A percentile compares a stretch with the other conserved stretches of the same genome.
phyloP scores from a whole-genome alignment of 2,888 invertebrate genomes.

The Microplitis deprimator region DNA sequence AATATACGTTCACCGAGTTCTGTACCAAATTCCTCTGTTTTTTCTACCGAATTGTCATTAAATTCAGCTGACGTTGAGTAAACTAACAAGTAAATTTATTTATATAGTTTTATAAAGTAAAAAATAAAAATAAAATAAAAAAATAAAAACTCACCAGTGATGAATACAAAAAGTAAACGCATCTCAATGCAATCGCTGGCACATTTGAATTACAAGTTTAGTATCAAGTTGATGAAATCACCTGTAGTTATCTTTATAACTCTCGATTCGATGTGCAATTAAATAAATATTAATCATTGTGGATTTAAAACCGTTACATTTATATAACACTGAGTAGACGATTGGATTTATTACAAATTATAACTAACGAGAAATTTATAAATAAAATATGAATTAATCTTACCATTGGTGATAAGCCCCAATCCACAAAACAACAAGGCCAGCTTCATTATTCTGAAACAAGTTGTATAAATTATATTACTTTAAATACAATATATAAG shows the following conservation, averaged over 20 bases:
- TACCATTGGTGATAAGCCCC: conserved; percentile 44
- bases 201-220: conserved; percentile 16
- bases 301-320: conserved; percentile 30
- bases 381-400: conserved; percentile 38
- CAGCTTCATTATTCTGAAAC: conserved; percentile 44
- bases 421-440: conserved; percentile 34
- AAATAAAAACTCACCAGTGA: conserved; percentile 26
- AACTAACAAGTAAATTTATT: background rate
- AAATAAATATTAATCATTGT: conserved; percentile 24
- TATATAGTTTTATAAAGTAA: background rate
- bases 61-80: background rate
- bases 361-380: conserved; percentile 32
- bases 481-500: background rate
- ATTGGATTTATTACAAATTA: conserved; percentile 15
- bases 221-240: background rate
- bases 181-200: conserved; percentile 27
- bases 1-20: conserved; percentile 16
- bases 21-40: background rate
- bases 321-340: conserved; percentile 19
- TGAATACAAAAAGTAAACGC: conserved; percentile 13
- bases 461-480: background rate
- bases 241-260: conserved; percentile 42
- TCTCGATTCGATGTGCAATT: conserved; percentile 30
- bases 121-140: conserved; percentile 23
- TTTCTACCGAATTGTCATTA: background rate